Percentiles rank a stretch among this genome's conserved stretches.
These are phyloP conservation scores for Chrosomus eos DNA, from an alignment of 2,797 vertebrate genomes.

Conservation along the genomic window DNA sequence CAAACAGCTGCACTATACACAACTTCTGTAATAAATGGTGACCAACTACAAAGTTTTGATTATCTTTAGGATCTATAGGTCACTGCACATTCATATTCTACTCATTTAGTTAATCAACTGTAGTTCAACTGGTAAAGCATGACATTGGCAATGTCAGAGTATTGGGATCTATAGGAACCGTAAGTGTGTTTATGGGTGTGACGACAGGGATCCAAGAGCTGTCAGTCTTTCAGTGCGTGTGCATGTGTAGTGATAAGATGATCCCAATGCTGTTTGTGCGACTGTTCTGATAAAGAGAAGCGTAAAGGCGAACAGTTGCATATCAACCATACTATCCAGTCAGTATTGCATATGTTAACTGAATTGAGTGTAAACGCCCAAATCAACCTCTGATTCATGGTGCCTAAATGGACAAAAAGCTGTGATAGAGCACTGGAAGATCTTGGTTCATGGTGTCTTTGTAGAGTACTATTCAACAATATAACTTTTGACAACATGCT, in stretches of 20 bases:
- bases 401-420: constrained; percentile 34
- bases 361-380: constrained; percentile 25
- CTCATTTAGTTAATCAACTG: neutral
- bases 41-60: constrained; percentile 14
- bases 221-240: constrained; percentile 62
- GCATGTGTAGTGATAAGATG: constrained; percentile 75
- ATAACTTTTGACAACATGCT: neutral
- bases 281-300: constrained; percentile 69
- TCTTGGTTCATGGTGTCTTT: constrained; percentile 1
- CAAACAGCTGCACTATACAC: constrained; percentile 10
- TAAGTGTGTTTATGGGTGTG: constrained; percentile 29
- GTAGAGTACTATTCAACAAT: neutral
- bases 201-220: constrained; percentile 58
- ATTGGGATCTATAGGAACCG: neutral
- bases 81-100: neutral
- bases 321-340: neutral
- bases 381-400: constrained; percentile 59
- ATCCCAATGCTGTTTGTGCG: constrained; percentile 54
- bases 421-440: constrained; percentile 45
- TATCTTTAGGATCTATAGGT: constrained; percentile 40
- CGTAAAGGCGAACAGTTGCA: constrained; percentile 51
- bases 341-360: neutral
- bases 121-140: neutral
- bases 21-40: neutral
- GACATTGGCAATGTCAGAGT: neutral